phyloP scores from a whole-genome alignment of 2,888 invertebrate genomes.

The Catocala sponsa region DNA sequence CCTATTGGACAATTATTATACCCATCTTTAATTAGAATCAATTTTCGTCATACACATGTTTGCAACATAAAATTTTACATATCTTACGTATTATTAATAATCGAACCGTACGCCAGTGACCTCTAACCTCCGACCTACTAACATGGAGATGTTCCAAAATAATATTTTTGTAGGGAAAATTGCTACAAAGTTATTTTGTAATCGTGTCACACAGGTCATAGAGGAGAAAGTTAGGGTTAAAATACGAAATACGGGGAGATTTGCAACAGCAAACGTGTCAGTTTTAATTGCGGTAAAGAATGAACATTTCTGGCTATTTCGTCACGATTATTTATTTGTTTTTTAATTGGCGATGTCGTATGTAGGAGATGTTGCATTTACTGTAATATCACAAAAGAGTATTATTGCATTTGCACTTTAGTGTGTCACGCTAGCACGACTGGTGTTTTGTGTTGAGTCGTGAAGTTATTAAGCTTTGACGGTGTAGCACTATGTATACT shows the following conservation, averaged over 20 bases:
- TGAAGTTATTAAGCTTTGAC: too few species aligned
- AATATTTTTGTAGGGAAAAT: slow-evolving; percentile 75
- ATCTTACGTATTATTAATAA: slow-evolving; percentile 45
- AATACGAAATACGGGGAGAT: neutral
- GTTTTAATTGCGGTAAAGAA: slow-evolving; percentile 5
- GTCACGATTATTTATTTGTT: slow-evolving; percentile 1
- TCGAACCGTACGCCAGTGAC: slow-evolving; percentile 42
- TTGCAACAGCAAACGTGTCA: neutral
- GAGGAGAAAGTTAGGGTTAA: slow-evolving; percentile 78
- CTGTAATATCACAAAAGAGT: neutral
- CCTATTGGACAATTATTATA: slow-evolving; percentile 8
- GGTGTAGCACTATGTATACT: too few species aligned
- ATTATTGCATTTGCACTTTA: slow-evolving; percentile 2
- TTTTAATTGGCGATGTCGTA: slow-evolving; percentile 3
- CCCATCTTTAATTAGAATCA: slow-evolving; percentile 28
- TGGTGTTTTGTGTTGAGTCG: too few species aligned
- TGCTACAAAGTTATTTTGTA: slow-evolving; percentile 63
- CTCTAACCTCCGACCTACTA: slow-evolving; percentile 70
- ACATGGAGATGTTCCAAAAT: slow-evolving; percentile 60
- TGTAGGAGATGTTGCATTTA: neutral
- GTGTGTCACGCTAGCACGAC: too few species aligned
- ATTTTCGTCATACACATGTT: slow-evolving; percentile 38
- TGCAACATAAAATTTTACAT: slow-evolving; percentile 47
- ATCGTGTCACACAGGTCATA: slow-evolving; percentile 79
- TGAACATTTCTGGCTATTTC: slow-evolving; percentile 3